Evolutionary conservation across 2,113 vertebrate species (phyloP).

Genomic region (Arothron firmamentum): DNA sequence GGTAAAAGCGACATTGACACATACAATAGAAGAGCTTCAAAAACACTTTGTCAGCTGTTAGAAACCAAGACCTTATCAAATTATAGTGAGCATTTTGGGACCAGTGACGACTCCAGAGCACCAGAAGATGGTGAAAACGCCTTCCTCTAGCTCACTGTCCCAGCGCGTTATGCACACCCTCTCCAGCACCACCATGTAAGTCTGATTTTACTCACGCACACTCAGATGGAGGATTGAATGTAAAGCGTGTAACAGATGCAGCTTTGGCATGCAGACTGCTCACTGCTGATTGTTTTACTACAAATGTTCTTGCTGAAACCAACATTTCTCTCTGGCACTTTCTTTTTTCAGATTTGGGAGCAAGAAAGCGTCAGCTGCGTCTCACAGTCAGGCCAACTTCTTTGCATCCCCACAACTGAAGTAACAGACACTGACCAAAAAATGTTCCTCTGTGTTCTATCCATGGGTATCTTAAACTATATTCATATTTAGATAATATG

Average conservation of each 20-base stretch:
- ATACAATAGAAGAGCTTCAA: neutral
- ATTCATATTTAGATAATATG: slow-evolving; percentile 31
- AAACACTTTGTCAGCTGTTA: neutral
- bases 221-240: neutral
- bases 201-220: neutral
- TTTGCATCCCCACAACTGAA: slow-evolving; percentile 88
- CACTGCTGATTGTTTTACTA: neutral
- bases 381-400: slow-evolving; percentile 79
- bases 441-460: neutral
- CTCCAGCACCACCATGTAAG: slow-evolving; percentile 84
- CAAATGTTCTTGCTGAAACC: neutral
- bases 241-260: neutral
- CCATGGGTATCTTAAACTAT: slow-evolving; percentile 3
- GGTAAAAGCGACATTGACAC: slow-evolving; percentile 64
- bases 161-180: slow-evolving; percentile 85
- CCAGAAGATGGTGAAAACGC: slow-evolving; percentile 82
- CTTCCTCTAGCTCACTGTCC: slow-evolving; percentile 87
- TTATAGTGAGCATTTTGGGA: slow-evolving; percentile 86
- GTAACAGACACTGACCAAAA: slow-evolving; percentile 55
- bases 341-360: slow-evolving; percentile 80
- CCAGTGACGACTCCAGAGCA: slow-evolving; percentile 91
- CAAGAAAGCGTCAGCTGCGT: slow-evolving; percentile 76
- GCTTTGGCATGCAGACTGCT: neutral
- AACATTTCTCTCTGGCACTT: neutral
- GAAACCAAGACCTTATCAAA: slow-evolving; percentile 1